Conservation (phyloP, 2,888 invertebrate species). For the Pristionchus maxplancki region DNA sequence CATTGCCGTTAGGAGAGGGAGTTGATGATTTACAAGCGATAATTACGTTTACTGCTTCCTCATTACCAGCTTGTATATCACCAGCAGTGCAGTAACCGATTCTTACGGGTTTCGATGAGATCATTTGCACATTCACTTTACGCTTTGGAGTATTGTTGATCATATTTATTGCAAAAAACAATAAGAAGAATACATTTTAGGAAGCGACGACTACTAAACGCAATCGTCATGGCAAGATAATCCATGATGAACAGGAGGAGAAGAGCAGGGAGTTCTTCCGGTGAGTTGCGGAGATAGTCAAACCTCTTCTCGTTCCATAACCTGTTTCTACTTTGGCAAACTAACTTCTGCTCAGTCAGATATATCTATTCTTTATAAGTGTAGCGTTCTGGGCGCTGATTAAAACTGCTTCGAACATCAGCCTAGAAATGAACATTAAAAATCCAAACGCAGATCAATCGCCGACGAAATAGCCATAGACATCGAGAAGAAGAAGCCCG, state of each 20-base stretch:
- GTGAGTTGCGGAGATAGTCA: not conserved
- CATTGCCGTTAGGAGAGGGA: not conserved
- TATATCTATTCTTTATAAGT: no score
- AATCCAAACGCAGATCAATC: not conserved
- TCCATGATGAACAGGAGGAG: not conserved
- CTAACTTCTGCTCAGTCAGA: no score
- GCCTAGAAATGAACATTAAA: not conserved
- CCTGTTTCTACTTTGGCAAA: no score
- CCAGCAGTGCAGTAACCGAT: not conserved
- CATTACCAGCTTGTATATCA: no score
- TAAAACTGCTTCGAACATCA: no score
- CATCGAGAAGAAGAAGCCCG: not conserved
- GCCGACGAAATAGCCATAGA: not conserved
- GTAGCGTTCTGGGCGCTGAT: no score
- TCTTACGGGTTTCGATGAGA: not conserved
- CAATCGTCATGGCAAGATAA: not conserved
- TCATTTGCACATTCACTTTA: not conserved
- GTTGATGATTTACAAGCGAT: not conserved
- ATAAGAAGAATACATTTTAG: no score
- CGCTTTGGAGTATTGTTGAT: no score
- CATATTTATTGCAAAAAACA: no score
- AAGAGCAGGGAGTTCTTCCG: conserved; percentile 38
- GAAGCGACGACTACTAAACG: no score
- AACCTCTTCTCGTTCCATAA: no score
- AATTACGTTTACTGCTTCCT: no score